These are phyloP conservation scores for Nipponia nippon DNA, from an alignment of 2,113 vertebrate species.

Conservation along the genomic window DNA sequence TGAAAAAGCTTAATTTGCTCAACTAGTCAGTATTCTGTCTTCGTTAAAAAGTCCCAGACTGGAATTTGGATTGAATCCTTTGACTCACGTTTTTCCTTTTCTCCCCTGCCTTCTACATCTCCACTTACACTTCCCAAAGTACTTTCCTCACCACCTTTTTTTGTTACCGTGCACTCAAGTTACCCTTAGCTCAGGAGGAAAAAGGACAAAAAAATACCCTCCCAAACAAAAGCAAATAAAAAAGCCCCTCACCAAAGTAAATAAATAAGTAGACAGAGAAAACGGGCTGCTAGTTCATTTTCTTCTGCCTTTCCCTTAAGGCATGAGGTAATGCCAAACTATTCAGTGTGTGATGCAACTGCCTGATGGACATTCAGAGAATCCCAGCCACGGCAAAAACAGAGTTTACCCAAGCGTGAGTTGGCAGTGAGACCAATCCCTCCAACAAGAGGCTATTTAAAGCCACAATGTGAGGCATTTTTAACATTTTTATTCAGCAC, in stretches of 20 bases:
- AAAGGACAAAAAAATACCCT: background rate
- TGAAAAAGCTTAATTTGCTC: conserved; percentile 73
- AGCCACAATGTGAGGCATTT: conserved; percentile 64
- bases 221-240: conserved; percentile 23
- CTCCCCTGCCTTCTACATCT: background rate
- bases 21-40: conserved; percentile 73
- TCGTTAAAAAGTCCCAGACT: conserved; percentile 61
- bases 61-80: conserved; percentile 70
- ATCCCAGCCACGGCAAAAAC: conserved; percentile 50
- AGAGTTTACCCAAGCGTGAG: conserved; percentile 6
- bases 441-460: conserved; percentile 65
- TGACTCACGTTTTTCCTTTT: conserved; percentile 59
- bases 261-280: conserved; percentile 66
- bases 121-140: conserved; percentile 43
- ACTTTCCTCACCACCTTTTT: conserved; percentile 4
- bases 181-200: conserved; percentile 43
- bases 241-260: conserved; percentile 50
- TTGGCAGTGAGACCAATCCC: conserved; percentile 39
- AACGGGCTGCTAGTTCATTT: conserved; percentile 60
- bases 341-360: conserved; percentile 58
- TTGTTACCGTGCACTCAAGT: conserved; percentile 44
- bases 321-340: conserved; percentile 74
- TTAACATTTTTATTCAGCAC: conserved; percentile 66
- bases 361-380: conserved; percentile 60
- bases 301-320: conserved; percentile 60